Percentiles rank a stretch among this genome's conserved stretches.
phyloP scores from a whole-genome alignment of 2,797 vertebrate genomes.

The Ataeniobius toweri region DNA sequence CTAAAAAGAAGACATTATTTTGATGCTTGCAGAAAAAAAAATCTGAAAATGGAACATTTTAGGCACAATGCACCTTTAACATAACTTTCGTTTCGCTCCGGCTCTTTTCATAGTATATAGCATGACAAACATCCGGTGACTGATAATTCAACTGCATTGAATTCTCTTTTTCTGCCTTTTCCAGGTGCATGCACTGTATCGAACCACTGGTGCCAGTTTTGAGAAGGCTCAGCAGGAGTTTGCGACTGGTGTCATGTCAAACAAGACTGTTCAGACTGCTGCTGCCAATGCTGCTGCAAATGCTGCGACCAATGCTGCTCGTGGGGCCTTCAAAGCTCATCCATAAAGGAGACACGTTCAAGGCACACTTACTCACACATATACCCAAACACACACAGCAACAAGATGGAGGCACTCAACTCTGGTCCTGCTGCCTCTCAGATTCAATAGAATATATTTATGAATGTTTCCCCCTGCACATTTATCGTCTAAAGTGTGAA shows the following conservation, averaged over 20 bases:
- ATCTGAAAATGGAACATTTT: neutral
- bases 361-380: conserved; percentile 14
- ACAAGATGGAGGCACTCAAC: conserved; percentile 60
- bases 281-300: conserved; percentile 91
- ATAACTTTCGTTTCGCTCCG: neutral
- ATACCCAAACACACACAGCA: conserved; percentile 8
- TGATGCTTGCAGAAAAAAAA: too few species aligned
- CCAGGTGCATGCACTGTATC: conserved; percentile 95
- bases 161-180: conserved; percentile 12
- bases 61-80: neutral
- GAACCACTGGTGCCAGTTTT: conserved; percentile 96
- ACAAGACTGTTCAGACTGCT: conserved; percentile 97
- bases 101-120: neutral
- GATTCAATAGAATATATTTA: conserved; percentile 43
- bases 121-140: neutral
- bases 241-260: conserved; percentile 97
- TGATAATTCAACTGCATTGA: neutral
- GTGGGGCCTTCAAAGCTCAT: conserved; percentile 87
- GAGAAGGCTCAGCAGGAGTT: conserved; percentile 99
- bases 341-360: conserved; percentile 33
- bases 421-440: conserved; percentile 44
- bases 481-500: conserved; percentile 31
- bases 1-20: neutral
- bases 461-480: conserved; percentile 42
- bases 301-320: conserved; percentile 84